Percentiles rank a stretch among this genome's conserved stretches.
These are phyloP conservation scores for Typhlichthys eigenmanni DNA, from an alignment of 2,797 vertebrate genomes.

Conservation along the genomic window DNA sequence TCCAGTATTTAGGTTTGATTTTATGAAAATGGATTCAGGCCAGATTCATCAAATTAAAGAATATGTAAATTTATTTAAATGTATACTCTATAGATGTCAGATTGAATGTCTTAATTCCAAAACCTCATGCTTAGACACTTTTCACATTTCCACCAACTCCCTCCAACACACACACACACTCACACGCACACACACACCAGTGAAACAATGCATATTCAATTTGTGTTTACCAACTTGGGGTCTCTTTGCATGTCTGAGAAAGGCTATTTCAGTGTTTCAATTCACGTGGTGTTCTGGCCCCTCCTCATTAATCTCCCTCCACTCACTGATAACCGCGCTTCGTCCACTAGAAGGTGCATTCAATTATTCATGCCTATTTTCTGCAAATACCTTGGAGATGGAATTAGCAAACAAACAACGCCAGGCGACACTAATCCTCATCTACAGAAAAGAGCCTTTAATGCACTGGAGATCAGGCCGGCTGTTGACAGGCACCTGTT, in stretches of 20 bases:
- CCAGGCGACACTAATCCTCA: conserved; percentile 77
- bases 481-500: conserved; percentile 77
- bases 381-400: conserved; percentile 78
- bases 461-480: conserved; percentile 76
- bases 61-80: conserved; percentile 33
- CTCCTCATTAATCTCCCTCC: conserved; percentile 76
- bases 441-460: conserved; percentile 75
- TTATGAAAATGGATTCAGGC: not conserved
- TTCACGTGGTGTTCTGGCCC: conserved; percentile 40
- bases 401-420: conserved; percentile 83
- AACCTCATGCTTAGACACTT: conserved; percentile 26
- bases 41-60: conserved; percentile 21
- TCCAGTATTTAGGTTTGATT: conserved; percentile 15
- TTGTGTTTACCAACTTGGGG: conserved; percentile 56
- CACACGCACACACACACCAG: no score
- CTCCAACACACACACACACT: no score
- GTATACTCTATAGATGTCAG: conserved; percentile 1
- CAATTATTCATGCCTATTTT: conserved; percentile 82
- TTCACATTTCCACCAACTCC: no score
- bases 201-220: conserved; percentile 62
- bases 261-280: conserved; percentile 51
- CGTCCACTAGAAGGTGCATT: conserved; percentile 76
- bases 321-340: conserved; percentile 70
- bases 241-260: conserved; percentile 59
- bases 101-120: conserved; percentile 41